Evolutionary conservation across 2,113 vertebrate species (phyloP), one percentile per base, ranked within the genome.

Genomic region (Ceyx margarethae): DNA sequence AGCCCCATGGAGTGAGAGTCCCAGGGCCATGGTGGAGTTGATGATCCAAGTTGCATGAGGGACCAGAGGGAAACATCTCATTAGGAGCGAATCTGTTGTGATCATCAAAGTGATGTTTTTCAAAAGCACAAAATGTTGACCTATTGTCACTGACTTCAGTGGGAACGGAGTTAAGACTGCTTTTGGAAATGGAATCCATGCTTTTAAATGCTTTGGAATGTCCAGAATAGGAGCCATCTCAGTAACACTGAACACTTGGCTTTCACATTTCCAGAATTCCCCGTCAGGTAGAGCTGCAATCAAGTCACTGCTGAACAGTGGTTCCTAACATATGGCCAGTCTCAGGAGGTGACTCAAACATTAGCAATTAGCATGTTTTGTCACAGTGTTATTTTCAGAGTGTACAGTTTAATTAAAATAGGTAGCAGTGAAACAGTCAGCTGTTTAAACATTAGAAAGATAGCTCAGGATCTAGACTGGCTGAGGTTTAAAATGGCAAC

Each of bases 361-460:
- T 79, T 61, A 86, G 74, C 85, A 95, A 96, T 96, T 96, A 96
- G 93, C 71, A 84, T 92, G 91, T 95, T 96, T 95, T 96, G 93
- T 96, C 94, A 95, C 89, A 85, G 5, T 71, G 92, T 88, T 95
- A 69, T 93, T 94, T 95, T 95, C 91, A 74, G 87, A 74, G 35
- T 19, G 89, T 91, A 95, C 81, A 81, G 92, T 96, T 96, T 96
- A 96, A 96, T 97, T 96, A 96, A 93, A 94, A 90, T 60, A 94
- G 69, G 89, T 96, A 93, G 61, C 91, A 58, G 83, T 46, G 75
- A 95, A 90, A 93, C n/a, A 90, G 65, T 85, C 80, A 94, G 84
- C 73, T 96, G 87, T 87, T 94, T 66, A 94, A 95, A 93, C 72
- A 81, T 48, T 89, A 85, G 74, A n/a, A 71, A 65, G 82, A 84